phyloP scores from a whole-genome alignment of 2,113 vertebrate genomes.

The Podarcis cretensis region DNA sequence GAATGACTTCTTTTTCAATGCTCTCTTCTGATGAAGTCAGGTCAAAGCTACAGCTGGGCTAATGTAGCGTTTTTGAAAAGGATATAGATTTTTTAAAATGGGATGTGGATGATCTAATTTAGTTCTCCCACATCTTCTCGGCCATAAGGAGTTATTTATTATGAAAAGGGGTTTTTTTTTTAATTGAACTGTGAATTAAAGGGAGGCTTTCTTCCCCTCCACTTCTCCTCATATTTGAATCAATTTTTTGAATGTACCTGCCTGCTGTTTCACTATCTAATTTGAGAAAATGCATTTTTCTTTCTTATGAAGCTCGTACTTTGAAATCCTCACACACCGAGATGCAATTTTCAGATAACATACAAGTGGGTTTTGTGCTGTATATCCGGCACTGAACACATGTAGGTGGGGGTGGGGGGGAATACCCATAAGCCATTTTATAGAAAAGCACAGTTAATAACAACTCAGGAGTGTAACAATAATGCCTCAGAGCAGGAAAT shows the following conservation, averaged over 20 bases:
- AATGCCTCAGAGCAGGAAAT: slow-evolving; percentile 13
- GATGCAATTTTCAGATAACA: slow-evolving; percentile 46
- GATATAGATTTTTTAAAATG: slow-evolving; percentile 30
- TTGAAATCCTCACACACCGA: slow-evolving; percentile 4
- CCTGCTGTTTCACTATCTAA: background rate
- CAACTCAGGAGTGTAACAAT: slow-evolving; percentile 30
- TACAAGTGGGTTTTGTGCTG: background rate
- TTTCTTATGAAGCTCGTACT: background rate
- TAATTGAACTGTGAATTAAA: slow-evolving; percentile 45
- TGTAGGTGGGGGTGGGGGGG: slow-evolving; percentile 15
- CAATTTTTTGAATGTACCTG: background rate
- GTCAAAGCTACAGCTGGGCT: slow-evolving; percentile 24
- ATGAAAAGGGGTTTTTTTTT: slow-evolving; percentile 37
- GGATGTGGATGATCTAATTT: slow-evolving; percentile 37
- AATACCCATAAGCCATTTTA: slow-evolving; percentile 30
- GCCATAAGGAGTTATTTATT: slow-evolving; percentile 41
- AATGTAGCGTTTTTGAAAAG: slow-evolving; percentile 45
- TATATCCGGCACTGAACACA: slow-evolving; percentile 28
- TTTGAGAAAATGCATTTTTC: slow-evolving; percentile 15
- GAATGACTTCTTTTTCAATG: background rate
- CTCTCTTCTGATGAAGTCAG: slow-evolving; percentile 25
- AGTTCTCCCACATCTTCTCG: slow-evolving; percentile 27
- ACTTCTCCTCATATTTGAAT: slow-evolving; percentile 12
- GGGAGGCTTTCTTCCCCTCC: background rate
- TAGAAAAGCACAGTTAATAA: slow-evolving; percentile 39